Percentiles rank a stretch among this genome's conserved stretches.
phyloP scores from a whole-genome alignment of 2,113 vertebrate genomes.

The Limanda limanda region DNA sequence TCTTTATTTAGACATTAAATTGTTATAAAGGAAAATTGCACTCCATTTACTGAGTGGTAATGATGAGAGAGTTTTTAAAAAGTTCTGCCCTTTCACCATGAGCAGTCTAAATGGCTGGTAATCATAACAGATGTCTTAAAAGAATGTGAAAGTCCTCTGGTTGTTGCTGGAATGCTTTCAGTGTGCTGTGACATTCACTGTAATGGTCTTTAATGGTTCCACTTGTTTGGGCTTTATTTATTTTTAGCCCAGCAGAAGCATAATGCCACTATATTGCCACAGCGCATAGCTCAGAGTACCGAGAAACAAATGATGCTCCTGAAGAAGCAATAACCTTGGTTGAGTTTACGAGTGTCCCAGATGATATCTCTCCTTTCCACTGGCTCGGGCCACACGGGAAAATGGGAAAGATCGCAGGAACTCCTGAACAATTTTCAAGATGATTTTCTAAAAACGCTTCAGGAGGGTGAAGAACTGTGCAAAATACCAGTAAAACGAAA shows the following conservation, averaged over 20 bases:
- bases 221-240: constrained; percentile 32
- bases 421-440: constrained; percentile 17
- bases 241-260: constrained; percentile 47
- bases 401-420: constrained; percentile 18
- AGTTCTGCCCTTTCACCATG: background rate
- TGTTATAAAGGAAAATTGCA: too few relatives aligned
- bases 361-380: constrained; percentile 18
- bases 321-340: constrained; percentile 52
- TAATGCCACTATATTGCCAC: constrained; percentile 34
- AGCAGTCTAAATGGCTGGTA: background rate
- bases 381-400: background rate
- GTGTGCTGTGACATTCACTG: constrained; percentile 9
- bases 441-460: background rate
- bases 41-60: background rate
- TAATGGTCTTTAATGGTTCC: constrained; percentile 23
- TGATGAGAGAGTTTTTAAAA: background rate
- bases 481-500: background rate
- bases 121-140: background rate
- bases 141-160: background rate
- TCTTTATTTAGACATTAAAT: too few relatives aligned
- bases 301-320: constrained; percentile 46
- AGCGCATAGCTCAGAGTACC: background rate
- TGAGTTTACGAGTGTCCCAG: constrained; percentile 23
- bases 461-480: background rate
- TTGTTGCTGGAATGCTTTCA: constrained; percentile 38